A percentile compares a stretch with the other conserved stretches of the same genome.
Conservation (phyloP, 37 sponge, comb jelly and placozoan genomes). For the Petrosia ficiformis region DNA sequence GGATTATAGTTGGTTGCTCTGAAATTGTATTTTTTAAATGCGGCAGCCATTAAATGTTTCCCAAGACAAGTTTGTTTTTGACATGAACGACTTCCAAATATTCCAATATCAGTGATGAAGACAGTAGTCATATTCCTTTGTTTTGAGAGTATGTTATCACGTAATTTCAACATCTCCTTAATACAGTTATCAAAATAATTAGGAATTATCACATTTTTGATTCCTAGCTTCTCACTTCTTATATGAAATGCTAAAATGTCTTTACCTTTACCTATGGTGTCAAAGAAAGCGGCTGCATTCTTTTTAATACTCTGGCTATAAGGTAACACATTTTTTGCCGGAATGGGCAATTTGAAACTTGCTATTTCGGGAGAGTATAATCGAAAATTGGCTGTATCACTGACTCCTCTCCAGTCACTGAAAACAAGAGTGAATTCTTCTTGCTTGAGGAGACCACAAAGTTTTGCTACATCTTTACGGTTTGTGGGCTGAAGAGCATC, state of each 20-base stretch:
- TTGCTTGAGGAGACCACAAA: neutral
- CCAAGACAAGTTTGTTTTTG: constrained; percentile 11
- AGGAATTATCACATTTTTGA: constrained; percentile 10
- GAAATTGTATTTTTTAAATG: neutral
- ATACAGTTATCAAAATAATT: constrained; percentile 8
- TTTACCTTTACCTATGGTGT: neutral
- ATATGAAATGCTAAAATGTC: constrained; percentile 32
- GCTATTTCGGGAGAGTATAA: neutral
- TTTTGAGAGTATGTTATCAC: neutral
- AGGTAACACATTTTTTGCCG: neutral
- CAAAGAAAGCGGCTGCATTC: neutral
- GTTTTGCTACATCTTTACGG: neutral
- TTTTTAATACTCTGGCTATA: neutral
- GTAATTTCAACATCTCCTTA: neutral
- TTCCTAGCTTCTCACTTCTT: constrained; percentile 45
- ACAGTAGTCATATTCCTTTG: neutral
- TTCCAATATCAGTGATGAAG: constrained; percentile 27
- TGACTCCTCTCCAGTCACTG: constrained; percentile 43
- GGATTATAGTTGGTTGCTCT: constrained; percentile 17
- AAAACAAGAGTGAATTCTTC: constrained; percentile 18
- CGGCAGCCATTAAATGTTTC: neutral
- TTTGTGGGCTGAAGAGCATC: constrained; percentile 9
- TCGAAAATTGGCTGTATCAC: constrained; percentile 5
- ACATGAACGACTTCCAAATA: constrained; percentile 36
- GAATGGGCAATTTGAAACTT: neutral